A percentile compares a stretch with the other conserved stretches of the same genome.
phyloP scores from a whole-genome alignment of 2,888 invertebrate species.

The Acanthoscelides obtectus region DNA sequence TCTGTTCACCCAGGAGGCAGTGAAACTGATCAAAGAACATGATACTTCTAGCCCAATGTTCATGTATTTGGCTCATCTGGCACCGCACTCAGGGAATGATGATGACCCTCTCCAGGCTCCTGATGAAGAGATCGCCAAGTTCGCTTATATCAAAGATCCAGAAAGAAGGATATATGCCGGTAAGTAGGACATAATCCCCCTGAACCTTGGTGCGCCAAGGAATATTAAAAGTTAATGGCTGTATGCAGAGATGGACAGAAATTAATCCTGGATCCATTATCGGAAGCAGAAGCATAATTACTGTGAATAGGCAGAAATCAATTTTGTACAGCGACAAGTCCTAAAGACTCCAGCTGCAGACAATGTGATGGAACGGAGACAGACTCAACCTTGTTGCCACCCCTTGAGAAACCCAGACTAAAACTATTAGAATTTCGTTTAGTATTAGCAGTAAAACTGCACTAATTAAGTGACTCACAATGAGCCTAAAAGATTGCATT shows the following conservation, averaged over 20 bases:
- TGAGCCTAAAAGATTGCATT: too few relatives aligned
- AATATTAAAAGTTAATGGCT: constrained; percentile 4
- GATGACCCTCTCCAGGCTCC: constrained; percentile 68
- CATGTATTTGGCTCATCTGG: constrained; percentile 64
- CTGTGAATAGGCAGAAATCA: too few relatives aligned
- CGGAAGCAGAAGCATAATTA: too few relatives aligned
- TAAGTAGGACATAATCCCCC: constrained; percentile 38
- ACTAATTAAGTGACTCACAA: too few relatives aligned
- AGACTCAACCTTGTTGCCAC: too few relatives aligned
- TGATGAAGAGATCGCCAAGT: constrained; percentile 62
- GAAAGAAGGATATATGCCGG: constrained; percentile 67
- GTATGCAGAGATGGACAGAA: constrained; percentile 13
- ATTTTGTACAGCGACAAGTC: too few relatives aligned
- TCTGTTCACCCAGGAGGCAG: constrained; percentile 63
- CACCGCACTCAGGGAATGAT: constrained; percentile 64
- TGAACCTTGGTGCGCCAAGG: background rate
- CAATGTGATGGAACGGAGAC: too few relatives aligned
- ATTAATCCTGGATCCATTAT: too few relatives aligned
- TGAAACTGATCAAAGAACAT: constrained; percentile 56
- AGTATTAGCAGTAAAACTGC: too few relatives aligned
- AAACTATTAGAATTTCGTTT: too few relatives aligned
- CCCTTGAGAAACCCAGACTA: too few relatives aligned
- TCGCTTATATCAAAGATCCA: constrained; percentile 61
- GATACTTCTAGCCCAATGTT: constrained; percentile 56
- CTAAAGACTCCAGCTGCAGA: too few relatives aligned